Conservation (phyloP, 2,113 vertebrate species). For the Paramormyrops kingsleyae region DNA sequence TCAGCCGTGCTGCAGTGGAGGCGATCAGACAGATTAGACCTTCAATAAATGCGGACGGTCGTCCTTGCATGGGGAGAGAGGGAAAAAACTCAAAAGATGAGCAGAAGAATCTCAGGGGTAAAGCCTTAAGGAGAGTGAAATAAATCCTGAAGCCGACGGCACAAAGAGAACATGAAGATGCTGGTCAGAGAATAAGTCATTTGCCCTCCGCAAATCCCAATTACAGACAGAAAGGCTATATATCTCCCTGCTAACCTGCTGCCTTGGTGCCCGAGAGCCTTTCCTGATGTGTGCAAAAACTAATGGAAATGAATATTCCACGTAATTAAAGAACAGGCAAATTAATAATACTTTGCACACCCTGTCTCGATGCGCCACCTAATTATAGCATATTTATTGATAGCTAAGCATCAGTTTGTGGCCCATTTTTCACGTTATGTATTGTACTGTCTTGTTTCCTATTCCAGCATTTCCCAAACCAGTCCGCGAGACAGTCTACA, state of each 20-base stretch:
- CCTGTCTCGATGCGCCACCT: not conserved
- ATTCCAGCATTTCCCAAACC: not conserved
- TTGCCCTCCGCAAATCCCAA: not conserved
- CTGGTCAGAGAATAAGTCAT: not conserved
- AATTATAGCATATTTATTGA: not conserved
- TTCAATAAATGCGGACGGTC: not conserved
- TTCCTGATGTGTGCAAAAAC: not conserved
- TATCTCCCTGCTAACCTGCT: not conserved
- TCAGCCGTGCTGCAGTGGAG: not conserved
- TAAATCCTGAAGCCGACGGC: not conserved
- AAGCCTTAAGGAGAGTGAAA: not conserved
- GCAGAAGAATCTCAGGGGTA: not conserved
- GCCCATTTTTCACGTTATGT: not conserved
- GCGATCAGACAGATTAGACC: not conserved
- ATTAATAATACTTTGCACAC: conserved; percentile 2
- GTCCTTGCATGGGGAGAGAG: not conserved
- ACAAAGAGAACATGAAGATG: not conserved
- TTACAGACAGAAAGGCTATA: not conserved
- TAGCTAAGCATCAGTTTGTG: not conserved
- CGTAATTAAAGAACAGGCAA: not conserved
- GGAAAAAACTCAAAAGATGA: not conserved
- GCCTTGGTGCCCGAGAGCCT: not conserved
- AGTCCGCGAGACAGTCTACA: not conserved
- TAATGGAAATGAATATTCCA: not conserved
- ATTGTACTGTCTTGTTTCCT: not conserved